Evolutionary conservation across 2,888 invertebrate species (phyloP).

Genomic region (Augiades crinisus): DNA sequence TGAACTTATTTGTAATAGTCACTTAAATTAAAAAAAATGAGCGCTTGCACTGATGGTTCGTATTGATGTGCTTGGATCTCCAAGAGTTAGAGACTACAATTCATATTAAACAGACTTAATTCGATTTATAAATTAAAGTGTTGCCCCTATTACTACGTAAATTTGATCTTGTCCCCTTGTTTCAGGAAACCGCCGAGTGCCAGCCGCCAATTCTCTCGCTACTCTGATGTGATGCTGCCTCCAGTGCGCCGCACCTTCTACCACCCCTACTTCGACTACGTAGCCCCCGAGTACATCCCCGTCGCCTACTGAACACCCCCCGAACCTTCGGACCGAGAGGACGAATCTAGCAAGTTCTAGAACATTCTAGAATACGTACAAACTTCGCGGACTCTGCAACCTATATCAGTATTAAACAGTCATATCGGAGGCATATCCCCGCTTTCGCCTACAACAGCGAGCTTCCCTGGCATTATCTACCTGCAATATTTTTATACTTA

Average conservation of each 20-base stretch:
- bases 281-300: constrained; percentile 59
- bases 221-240: constrained; percentile 71
- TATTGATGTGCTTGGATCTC: no score
- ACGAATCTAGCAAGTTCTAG: constrained; percentile 43
- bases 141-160: not conserved
- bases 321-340: constrained; percentile 37
- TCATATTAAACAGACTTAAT: no score
- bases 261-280: constrained; percentile 62
- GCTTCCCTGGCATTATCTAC: constrained; percentile 52
- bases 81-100: no score
- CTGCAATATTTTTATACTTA: constrained; percentile 68
- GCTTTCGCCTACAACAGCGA: constrained; percentile 66
- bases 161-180: no score
- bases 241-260: constrained; percentile 62
- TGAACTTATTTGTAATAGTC: no score
- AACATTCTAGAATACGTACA: constrained; percentile 53
- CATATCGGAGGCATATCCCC: constrained; percentile 77
- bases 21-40: no score
- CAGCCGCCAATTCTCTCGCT: constrained; percentile 74
- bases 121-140: no score
- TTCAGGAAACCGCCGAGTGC: constrained; percentile 67
- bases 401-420: constrained; percentile 52
- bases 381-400: constrained; percentile 55
- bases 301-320: constrained; percentile 59
- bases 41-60: no score